Conservation (phyloP, 1,140 invertebrate species). For the Brachionus rotundiformis region DNA sequence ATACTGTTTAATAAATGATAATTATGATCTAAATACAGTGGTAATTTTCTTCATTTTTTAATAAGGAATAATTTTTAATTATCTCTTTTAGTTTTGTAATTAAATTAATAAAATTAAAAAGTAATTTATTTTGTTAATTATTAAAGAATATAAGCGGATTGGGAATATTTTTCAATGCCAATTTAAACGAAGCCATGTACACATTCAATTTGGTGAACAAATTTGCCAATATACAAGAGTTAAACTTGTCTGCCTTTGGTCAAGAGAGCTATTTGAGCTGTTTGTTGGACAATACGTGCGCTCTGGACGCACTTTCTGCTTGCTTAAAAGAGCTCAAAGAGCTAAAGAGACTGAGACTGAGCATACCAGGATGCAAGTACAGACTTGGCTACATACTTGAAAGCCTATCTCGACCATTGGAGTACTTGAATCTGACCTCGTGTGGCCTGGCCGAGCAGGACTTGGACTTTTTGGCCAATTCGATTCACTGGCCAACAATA, state of each 20-base stretch:
- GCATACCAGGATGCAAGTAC: not conserved
- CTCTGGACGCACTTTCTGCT: not conserved
- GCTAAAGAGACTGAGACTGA: not conserved
- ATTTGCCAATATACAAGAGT: conserved; percentile 17
- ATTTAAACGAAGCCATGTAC: conserved; percentile 7
- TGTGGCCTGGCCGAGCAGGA: not conserved
- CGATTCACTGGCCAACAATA: not conserved
- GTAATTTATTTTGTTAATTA: not conserved
- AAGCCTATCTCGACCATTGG: not conserved
- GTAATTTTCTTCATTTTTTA: not conserved
- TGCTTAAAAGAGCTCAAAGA: not conserved
- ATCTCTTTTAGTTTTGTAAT: not conserved
- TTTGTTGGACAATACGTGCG: not conserved
- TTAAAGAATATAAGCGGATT: not conserved
- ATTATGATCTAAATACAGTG: not conserved
- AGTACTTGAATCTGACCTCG: conserved; percentile 40
- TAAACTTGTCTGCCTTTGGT: conserved; percentile 35
- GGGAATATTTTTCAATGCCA: conserved; percentile 38
- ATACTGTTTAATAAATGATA: not conserved
- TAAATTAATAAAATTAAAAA: no score
- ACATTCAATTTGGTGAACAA: conserved; percentile 13
- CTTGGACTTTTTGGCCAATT: not conserved
- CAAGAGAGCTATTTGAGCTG: not conserved
- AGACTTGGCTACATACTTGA: not conserved
- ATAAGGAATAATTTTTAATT: not conserved